A percentile compares a stretch with the other conserved stretches of the same genome.
Conservation (phyloP, 2,888 invertebrate species). For the Tachina grossa region DNA sequence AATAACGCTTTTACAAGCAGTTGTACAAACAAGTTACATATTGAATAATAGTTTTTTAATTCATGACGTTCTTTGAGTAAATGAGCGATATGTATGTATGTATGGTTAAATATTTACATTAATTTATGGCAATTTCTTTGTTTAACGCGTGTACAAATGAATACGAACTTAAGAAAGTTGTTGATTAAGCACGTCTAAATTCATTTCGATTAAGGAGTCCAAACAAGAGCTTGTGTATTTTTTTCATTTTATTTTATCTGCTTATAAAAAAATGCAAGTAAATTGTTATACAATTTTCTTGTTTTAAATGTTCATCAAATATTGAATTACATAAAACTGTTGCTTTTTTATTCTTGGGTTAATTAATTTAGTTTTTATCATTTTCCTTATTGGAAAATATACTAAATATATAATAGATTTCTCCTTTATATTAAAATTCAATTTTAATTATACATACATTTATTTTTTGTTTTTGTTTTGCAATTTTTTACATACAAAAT, state of each 20-base stretch:
- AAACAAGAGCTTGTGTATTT: neutral
- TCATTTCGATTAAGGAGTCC: too few relatives aligned
- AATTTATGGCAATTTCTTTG: too few relatives aligned
- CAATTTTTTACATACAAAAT: conserved; percentile 45
- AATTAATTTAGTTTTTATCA: neutral
- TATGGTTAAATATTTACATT: too few relatives aligned
- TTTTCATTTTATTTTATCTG: conserved; percentile 47
- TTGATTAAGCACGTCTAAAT: too few relatives aligned
- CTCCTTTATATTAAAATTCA: conserved; percentile 54
- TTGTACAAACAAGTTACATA: too few relatives aligned
- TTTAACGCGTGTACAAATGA: too few relatives aligned
- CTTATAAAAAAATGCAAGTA: conserved; percentile 70
- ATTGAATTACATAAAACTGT: conserved; percentile 52
- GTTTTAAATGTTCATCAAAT: conserved; percentile 51
- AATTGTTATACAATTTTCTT: conserved; percentile 71
- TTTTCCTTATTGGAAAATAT: conserved; percentile 49
- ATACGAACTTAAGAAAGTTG: too few relatives aligned
- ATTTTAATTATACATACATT: conserved; percentile 51
- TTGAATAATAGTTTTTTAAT: too few relatives aligned
- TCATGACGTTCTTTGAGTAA: too few relatives aligned
- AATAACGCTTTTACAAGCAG: too few relatives aligned
- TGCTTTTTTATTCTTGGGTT: conserved; percentile 2
- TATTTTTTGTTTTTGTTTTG: neutral
- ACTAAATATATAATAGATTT: conserved; percentile 53
- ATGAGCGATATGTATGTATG: too few relatives aligned